Base-by-base conservation (phyloP, 2,113 vertebrate genomes). In the Cariama cristata region DNA sequence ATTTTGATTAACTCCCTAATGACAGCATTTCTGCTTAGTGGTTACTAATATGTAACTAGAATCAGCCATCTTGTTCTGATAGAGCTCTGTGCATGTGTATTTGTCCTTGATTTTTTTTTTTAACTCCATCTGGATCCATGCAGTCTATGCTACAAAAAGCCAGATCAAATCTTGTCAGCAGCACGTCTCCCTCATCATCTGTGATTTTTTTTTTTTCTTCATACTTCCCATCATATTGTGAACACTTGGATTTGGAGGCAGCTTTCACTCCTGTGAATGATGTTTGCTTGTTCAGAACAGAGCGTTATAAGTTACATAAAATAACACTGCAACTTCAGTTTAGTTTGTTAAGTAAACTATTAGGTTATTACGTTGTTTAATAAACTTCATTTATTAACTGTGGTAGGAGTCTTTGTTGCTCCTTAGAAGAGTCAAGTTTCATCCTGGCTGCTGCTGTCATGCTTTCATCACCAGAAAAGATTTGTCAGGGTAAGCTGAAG, bases 131-230 rank as follows among this genome's bases (percentile, higher is more conserved):
- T 53, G 96, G 66, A 95, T 97, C 97, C 96, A 90, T 82, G n/a
- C 94, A 93, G 89, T 89, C 98, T 95, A 79, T 32, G 96, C 88
- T 40, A 98, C 97, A 85, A 77, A 93, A 85, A 77, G 12, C 10
- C 91, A 97, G 72, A 83, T 96, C 97, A 56, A 97, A 97, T 68
- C 97, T 93, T 88, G 95, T 96, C 77, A 98, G 97, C 79, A 97
- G 79, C n/a, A 96, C 42, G 9, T 98, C 95, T 95, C 97, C 91
- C 40, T 96, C 95, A 62, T 96, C 97, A 59, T 40, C 95, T 98
- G 77, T 95, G 95, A 81, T 96, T 97, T 88, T 66, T 21, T 33
- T 20, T 91, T 22, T 96, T 97, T 8, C 49, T 35, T 38, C 91
- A 59, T 97, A 97, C 49, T 97, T 97, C 77, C 98, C 91, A 91